These are phyloP conservation scores for Onchidella celtica DNA, from an alignment of 2,888 invertebrate genomes.

Conservation along the genomic window DNA sequence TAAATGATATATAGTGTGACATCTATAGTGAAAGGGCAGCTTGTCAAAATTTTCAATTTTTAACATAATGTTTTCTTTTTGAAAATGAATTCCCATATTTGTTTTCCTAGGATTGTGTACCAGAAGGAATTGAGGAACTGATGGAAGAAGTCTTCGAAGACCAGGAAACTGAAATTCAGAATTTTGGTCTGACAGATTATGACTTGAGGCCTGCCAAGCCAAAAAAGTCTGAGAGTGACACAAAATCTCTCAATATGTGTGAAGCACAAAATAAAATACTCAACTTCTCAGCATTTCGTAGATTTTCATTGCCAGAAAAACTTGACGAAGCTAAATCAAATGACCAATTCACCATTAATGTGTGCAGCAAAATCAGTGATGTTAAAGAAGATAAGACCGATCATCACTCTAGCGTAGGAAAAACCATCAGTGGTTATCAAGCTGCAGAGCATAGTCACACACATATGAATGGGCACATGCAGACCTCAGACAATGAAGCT, in stretches of 20 bases:
- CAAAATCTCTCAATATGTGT: slow-evolving; percentile 2
- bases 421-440: background rate
- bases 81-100: background rate
- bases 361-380: background rate
- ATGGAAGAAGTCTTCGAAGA: background rate
- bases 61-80: background rate
- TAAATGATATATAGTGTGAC: background rate
- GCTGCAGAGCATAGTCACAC: background rate
- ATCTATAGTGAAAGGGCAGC: too few relatives aligned
- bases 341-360: slow-evolving; percentile 25
- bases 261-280: background rate
- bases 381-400: background rate
- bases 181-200: slow-evolving; percentile 35
- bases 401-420: background rate
- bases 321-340: slow-evolving; percentile 9
- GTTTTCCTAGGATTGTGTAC: slow-evolving; percentile 13
- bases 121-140: background rate
- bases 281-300: slow-evolving; percentile 19
- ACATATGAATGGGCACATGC: background rate
- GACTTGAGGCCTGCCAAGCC: background rate
- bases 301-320: slow-evolving; percentile 30
- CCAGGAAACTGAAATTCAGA: background rate
- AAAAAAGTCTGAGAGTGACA: slow-evolving; percentile 1
- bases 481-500: background rate
- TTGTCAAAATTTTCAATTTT: background rate